These are phyloP conservation scores for Oxyteleia sp. DNA, from an alignment of 2,888 invertebrate genomes.

Conservation along the genomic window DNA sequence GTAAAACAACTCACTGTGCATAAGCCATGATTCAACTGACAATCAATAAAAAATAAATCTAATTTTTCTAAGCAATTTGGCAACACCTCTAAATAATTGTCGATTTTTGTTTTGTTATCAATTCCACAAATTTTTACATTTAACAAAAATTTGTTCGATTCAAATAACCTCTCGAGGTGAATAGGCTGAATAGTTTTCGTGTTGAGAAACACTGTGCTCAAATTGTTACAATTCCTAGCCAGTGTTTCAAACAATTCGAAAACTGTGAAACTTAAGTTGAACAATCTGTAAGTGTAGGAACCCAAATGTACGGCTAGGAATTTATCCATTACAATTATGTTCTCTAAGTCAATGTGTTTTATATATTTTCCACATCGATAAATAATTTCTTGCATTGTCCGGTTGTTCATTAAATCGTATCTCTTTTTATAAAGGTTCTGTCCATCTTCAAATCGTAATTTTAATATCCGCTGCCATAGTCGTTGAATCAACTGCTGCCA, in stretches of 20 bases:
- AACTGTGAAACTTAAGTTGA: too few relatives aligned
- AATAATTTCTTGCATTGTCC: conserved; percentile 43
- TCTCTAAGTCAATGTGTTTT: conserved; percentile 60
- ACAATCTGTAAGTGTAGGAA: too few relatives aligned
- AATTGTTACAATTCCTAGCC: too few relatives aligned
- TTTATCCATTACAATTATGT: conserved; percentile 48
- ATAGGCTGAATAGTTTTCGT: too few relatives aligned
- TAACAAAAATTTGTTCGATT: conserved; percentile 23
- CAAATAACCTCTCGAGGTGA: conserved; percentile 28
- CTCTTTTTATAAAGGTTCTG: conserved; percentile 24
- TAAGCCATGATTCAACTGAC: conserved; percentile 58
- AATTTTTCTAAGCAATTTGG: conserved; percentile 55
- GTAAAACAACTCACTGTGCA: conserved; percentile 56
- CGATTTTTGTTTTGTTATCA: conserved; percentile 45
- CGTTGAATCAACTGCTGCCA: conserved; percentile 45
- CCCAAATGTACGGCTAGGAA: conserved; percentile 47
- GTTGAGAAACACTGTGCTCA: too few relatives aligned
- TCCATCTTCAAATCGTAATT: conserved; percentile 54
- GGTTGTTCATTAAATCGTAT: conserved; percentile 22
- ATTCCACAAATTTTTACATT: conserved; percentile 64
- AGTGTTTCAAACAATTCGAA: too few relatives aligned
- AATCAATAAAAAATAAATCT: conserved; percentile 71
- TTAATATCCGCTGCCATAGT: conserved; percentile 41
- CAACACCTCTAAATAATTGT: conserved; percentile 59
- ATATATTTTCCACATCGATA: conserved; percentile 38